Conservation (phyloP, 2,888 invertebrate species). For the Melangyna quadrimaculata region DNA sequence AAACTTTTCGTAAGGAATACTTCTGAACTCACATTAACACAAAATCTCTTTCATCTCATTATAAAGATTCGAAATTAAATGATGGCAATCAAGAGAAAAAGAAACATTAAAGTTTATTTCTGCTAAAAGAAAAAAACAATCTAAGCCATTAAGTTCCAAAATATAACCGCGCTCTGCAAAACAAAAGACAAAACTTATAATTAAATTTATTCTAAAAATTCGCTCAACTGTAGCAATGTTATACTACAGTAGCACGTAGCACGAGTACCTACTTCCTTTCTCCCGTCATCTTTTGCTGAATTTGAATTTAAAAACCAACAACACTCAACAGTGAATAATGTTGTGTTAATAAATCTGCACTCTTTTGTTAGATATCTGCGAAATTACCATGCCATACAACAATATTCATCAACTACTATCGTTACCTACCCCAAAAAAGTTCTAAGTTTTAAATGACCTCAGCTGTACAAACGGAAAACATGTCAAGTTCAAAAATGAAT, state of each 20-base stretch:
- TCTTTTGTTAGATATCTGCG: constrained; percentile 50
- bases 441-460: constrained; percentile 34
- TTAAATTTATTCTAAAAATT: constrained; percentile 62
- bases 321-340: constrained; percentile 11
- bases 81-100: neutral
- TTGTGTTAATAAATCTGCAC: constrained; percentile 64
- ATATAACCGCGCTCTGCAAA: neutral
- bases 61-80: neutral
- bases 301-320: constrained; percentile 51
- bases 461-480: constrained; percentile 34
- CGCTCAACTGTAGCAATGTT: constrained; percentile 62
- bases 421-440: constrained; percentile 15
- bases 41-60: neutral
- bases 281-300: constrained; percentile 18
- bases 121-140: neutral
- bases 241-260: too few species aligned
- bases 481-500: constrained; percentile 62
- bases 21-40: neutral
- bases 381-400: neutral
- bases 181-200: neutral
- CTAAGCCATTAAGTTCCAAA: neutral
- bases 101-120: neutral
- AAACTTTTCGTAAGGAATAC: neutral
- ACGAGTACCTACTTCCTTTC: constrained; percentile 40
- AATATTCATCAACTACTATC: too few species aligned